Conservation (phyloP, 2,797 vertebrate genomes). For the Lepilemur ruficaudatus region DNA sequence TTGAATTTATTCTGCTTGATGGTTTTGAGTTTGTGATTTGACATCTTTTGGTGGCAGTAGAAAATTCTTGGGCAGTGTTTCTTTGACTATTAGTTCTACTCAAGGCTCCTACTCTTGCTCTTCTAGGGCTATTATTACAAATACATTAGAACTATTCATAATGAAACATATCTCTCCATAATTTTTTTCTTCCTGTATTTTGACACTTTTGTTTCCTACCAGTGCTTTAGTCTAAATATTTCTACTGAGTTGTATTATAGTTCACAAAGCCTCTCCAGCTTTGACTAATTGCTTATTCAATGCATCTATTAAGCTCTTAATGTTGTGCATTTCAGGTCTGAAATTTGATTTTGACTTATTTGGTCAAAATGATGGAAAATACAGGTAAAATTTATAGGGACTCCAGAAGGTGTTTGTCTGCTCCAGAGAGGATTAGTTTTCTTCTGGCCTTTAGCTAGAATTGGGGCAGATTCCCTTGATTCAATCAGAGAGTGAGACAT, state of each 20-base stretch:
- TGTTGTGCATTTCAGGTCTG: neutral
- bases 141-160: neutral
- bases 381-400: neutral
- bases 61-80: neutral
- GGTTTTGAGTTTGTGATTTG: neutral
- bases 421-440: neutral
- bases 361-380: neutral
- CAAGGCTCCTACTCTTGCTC: neutral
- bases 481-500: neutral
- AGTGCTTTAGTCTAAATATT: neutral
- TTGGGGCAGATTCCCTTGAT: neutral
- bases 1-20: neutral
- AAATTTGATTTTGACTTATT: neutral
- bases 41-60: neutral
- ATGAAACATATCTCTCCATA: neutral
- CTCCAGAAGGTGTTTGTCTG: neutral
- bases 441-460: neutral
- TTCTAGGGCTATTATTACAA: neutral
- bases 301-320: neutral
- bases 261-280: neutral
- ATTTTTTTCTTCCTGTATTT: neutral
- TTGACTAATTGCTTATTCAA: neutral
- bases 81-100: neutral
- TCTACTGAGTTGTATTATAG: neutral
- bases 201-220: neutral